Base-by-base conservation (phyloP, 2,113 vertebrate species). In the Regulus satrapa region DNA sequence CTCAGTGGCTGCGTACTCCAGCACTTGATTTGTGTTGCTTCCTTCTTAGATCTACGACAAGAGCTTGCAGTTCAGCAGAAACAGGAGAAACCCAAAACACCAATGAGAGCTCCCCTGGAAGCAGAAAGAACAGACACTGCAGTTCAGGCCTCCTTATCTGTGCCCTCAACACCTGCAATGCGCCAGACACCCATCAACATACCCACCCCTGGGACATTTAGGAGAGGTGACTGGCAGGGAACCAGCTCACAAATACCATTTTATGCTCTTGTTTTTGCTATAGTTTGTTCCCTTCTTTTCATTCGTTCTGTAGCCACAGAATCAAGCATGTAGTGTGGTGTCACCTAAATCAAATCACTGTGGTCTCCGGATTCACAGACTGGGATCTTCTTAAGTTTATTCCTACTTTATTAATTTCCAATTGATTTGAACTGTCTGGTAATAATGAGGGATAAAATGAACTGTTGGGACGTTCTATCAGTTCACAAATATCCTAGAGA, bases 1-100 rank as follows among this genome's bases (percentile, higher is more conserved):
- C 31, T 69, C 54, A 31, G 19, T 74, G 17, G 9, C n/a, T 56
- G 12, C 8, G 3, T 40, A 6, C 26, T 75, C 78, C 31, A 67
- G 51, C n/a, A 7, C 38, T 79, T 94, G 31, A 12, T 88, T 40
- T 78, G 19, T 64, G 31, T 72, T 90, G 31, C 20, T 84, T 79
- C 34, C 21, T 31, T 63, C 5, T 1, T 58, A 99, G 99, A 99
- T 94, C 97, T 99, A 68, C 98, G 99, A 13, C 99, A 99, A 77
- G 99, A 99, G 93, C 96, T 99, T 97, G 99, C 98, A 5, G 99
- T 99, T 38, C 99, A 99, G 89, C 99, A 99, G 93, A 99, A 99
- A 25, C 99, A 99, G 88, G 99, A 99, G 76, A 98, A 98, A 21
- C 97, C 97, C n/a, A 97, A 98, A 90, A 98, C 98, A 8, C 97